These are phyloP conservation scores for Morinoia aosen DNA, from an alignment of 2,888 invertebrate species.

Conservation along the genomic window DNA sequence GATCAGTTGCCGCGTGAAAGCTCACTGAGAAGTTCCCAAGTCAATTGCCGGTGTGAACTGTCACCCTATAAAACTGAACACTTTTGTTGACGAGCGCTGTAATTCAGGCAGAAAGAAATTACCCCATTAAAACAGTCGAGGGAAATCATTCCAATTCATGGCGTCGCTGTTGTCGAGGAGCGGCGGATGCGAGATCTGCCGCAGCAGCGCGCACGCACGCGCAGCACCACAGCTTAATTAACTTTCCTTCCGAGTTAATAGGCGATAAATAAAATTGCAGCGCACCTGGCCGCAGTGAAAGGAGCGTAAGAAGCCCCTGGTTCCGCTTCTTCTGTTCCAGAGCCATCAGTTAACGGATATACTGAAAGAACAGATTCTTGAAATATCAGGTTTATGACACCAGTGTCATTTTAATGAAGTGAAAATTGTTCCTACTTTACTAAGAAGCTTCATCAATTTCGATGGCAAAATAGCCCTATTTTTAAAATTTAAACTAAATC, in stretches of 20 bases:
- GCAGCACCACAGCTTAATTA: neutral
- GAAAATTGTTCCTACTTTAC: no score
- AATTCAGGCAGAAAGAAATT: neutral
- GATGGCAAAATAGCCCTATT: no score
- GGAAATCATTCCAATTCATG: neutral
- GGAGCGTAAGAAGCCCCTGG: neutral
- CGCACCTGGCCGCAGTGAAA: neutral
- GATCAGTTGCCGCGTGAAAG: neutral
- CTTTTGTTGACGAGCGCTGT: neutral
- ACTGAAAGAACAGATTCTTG: neutral
- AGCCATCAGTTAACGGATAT: no score
- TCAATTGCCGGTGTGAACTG: neutral
- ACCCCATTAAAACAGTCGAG: neutral
- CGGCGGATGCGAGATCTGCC: neutral
- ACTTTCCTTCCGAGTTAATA: neutral
- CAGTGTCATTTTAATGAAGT: no score
- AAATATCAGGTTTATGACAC: no score
- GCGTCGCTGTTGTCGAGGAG: neutral
- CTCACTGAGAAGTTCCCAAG: neutral
- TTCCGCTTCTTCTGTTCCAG: neutral
- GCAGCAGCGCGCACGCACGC: neutral
- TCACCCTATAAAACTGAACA: neutral
- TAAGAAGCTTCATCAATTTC: no score
- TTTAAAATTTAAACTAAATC: no score
- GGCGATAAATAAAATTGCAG: neutral